Conservation (phyloP, 2,888 invertebrate species). For the Lochmaea crataegi region DNA sequence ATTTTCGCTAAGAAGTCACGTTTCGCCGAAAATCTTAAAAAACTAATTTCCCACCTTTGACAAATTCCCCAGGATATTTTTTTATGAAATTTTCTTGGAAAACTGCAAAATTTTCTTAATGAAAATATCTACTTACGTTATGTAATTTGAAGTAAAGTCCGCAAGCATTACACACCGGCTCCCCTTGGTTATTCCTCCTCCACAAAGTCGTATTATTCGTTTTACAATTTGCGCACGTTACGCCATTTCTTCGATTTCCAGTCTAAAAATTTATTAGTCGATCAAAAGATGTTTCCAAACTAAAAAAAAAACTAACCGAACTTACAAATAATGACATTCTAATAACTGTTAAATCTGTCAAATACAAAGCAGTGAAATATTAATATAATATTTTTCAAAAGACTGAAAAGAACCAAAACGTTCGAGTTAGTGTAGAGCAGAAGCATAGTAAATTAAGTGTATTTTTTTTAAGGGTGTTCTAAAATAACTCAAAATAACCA, state of each 20-base stretch:
- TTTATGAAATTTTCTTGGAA: no score
- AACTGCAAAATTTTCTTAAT: no score
- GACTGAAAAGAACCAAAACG: no score
- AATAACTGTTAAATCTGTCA: no score
- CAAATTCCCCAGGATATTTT: no score
- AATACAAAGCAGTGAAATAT: no score
- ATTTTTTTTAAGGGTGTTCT: not conserved
- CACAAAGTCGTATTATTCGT: conserved; percentile 96
- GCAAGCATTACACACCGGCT: conserved; percentile 98
- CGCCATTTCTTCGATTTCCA: conserved; percentile 77
- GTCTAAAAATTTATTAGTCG: conserved; percentile 63
- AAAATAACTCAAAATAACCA: conserved; percentile 38
- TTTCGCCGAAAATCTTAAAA: no score
- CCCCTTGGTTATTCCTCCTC: conserved; percentile 97
- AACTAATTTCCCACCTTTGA: no score
- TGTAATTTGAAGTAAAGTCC: conserved; percentile 90
- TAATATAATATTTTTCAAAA: no score
- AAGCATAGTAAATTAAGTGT: not conserved
- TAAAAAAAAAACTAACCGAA: not conserved
- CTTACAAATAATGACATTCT: not conserved
- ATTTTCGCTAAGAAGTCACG: no score
- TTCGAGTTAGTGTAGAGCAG: no score
- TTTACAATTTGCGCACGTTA: conserved; percentile 95
- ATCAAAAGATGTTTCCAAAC: conserved; percentile 5
- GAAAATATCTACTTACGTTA: conserved; percentile 70